Percentiles rank a stretch among this genome's conserved stretches.
Evolutionary conservation across 1,140 invertebrate species (phyloP).

Genomic region (Drosophila serrata): DNA sequence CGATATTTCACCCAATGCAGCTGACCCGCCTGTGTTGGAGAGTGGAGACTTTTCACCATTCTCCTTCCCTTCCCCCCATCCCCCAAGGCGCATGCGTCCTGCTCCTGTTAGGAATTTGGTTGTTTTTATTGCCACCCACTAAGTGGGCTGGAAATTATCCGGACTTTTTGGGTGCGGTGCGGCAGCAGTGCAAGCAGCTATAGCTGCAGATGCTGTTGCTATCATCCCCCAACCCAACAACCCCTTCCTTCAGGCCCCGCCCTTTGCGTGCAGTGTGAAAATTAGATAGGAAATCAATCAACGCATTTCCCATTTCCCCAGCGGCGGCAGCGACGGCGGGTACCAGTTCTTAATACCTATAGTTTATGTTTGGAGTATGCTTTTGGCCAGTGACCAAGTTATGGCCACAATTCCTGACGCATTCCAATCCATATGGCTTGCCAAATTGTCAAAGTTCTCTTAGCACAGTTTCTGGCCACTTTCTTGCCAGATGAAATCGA

Average conservation of each 20-base stretch:
- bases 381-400: slow-evolving; percentile 44
- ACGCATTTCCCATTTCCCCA: slow-evolving; percentile 14
- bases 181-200: slow-evolving; percentile 23
- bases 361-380: neutral
- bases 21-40: slow-evolving; percentile 51
- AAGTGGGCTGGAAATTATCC: slow-evolving; percentile 60
- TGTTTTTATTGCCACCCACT: slow-evolving; percentile 34
- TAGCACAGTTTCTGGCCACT: slow-evolving; percentile 25
- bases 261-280: slow-evolving; percentile 44
- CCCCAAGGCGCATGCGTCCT: slow-evolving; percentile 58
- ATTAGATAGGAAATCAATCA: slow-evolving; percentile 69
- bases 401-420: slow-evolving; percentile 32
- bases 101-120: slow-evolving; percentile 10
- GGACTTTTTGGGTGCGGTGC: slow-evolving; percentile 67
- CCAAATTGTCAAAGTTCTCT: slow-evolving; percentile 26
- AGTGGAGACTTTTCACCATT: slow-evolving; percentile 34
- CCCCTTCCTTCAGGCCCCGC: slow-evolving; percentile 15
- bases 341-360: too few species aligned
- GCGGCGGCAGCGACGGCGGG: neutral
- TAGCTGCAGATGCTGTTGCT: slow-evolving; percentile 62
- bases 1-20: slow-evolving; percentile 64
- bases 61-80: neutral
- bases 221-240: neutral
- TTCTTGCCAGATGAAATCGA: slow-evolving; percentile 33
- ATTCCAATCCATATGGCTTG: slow-evolving; percentile 23